Evolutionary conservation across 2,113 vertebrate species (phyloP), one percentile per base, ranked within the genome.

Genomic region (Isichthys henryi): DNA sequence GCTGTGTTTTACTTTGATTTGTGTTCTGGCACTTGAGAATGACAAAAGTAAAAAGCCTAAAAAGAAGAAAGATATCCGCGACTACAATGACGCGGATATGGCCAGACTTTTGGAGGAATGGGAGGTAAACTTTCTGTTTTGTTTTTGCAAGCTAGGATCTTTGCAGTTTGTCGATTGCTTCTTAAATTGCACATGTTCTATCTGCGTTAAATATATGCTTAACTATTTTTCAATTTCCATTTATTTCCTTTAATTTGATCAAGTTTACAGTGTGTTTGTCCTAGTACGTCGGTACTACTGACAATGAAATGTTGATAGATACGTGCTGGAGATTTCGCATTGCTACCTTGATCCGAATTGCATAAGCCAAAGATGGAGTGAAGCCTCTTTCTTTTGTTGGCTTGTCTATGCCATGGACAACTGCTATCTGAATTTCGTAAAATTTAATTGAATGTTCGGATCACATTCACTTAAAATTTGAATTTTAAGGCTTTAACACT

Each of bases 41-140:
- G 89, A 89, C 87, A 91, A 94, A 52, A 91, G 93, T 1, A 91
- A 92, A 0, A 94, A 95, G 17, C 84, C 90, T 1, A 95, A 94
- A 93, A 98, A 97, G 91, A 97, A 97, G 93, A 99, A 99, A 88
- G 98, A 99, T 53, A 97, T 99, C 87, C 96, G 98, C 84, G 98
- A 99, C 91, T 99, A 99, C 93, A 99, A 99, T 88, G 98, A 99
- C 39, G 98, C 97, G 1, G 98, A 99, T 91, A 99, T 99, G 98
- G 98, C 98, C 1, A 95, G 97, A 90, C 96, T 99, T 46, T 94
- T 99, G 95, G 98, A 99, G 35, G 97, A 99, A 88, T 99, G 98
- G 98, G 98, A 99, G 98, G 98, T 98, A 91, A 31, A 4, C 5
- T 9, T 2, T 13, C 0, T 2, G 2, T 56, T 45, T 88, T 77